Evolutionary conservation across 2,888 invertebrate genomes (phyloP), one percentile per base, ranked within the genome.

Genomic region (Drosophila mettleri): DNA sequence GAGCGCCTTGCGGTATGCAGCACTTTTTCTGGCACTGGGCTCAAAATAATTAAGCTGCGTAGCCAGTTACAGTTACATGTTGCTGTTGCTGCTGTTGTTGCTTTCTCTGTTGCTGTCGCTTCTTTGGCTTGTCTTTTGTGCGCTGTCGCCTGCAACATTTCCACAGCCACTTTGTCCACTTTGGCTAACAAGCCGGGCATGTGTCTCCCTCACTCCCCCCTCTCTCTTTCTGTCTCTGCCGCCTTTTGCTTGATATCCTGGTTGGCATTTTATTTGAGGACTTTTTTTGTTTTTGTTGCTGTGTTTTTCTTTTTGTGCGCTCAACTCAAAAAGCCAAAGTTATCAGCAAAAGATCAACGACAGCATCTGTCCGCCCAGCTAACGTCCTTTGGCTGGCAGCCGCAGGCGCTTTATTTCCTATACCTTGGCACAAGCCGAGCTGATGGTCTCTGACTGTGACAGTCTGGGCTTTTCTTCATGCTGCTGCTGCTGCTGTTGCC

Each of bases 321-420:
- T 39, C 60, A 69, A 66, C 71, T 74, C 66, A 78, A 77, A 80
- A 81, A 81, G 85, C 74, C 76, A 77, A 82, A 89, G 73, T 72
- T 88, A 88, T 89, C 89, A 88, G 89, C 68, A 87, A 85, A 89
- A 89, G 89, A 89, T 88, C 89, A 89, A 87, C 86, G 73, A 63
- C 80, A 67, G 73, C 46, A 43, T 48, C 9, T 3, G 36, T 43
- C 33, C 45, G 52, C 54, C 38, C 45, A 48, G 63, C 53, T 14
- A 55, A 46, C 64, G 68, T 33, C 52, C 54, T 64, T 49, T 53
- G 63, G 55, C 77, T 78, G 81, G 73, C 65, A 71, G 78, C 80
- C 73, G 54, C 68, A 71, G 80, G 77, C 72, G 57, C 87, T 86
- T 80, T 86, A 78, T 69, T 69, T 78, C 61, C 60, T 76, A 75